Base-by-base conservation (phyloP, 2,113 vertebrate species). In the Xiphorhynchus elegans region DNA sequence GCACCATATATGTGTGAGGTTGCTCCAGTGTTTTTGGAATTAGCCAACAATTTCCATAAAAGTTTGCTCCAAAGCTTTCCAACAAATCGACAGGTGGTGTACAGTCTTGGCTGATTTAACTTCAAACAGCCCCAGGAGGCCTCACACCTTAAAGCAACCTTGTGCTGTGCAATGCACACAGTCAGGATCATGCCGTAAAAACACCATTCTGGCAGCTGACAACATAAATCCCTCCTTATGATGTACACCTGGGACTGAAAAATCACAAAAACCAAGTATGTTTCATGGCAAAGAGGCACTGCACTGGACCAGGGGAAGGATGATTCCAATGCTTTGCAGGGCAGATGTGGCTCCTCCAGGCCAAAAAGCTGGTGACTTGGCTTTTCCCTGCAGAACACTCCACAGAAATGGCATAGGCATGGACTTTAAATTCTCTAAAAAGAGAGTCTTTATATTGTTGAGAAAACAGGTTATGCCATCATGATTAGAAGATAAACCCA, bases 191-290 rank as follows among this genome's bases (percentile, higher is more conserved):
- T 29, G 59, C 79, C 59, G 37, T 50, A 84, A 83, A 88, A 93
- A 66, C 9, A 59, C 16, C 33, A 44, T 37, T 69, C 75, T 66
- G 59, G 72, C 78, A 86, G 83, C 90, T 77, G 72, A 85, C 67
- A 94, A 90, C 72, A 80, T 75, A 95, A 85, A 77, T 46, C 53
- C 37, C 78, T 62, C 62, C n/a, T 83, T 47, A 37, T 5, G 49
- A 1, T 8, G 12, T 24, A 69, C 49, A 39, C 31, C 31, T 2
- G 2, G 72, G 70, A 73, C 72, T 73, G 33, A 53, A 58, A 83
- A 90, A 13, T 7, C 52, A 42, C n/a, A 66, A 77, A 79, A 49
- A 1, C 2, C 67, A 83, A 74, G 26, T 26, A 29, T 1, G 6
- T 66, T 75, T 85, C 46, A 46, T 58, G 79, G 82, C 79, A 77